Base-by-base conservation (phyloP, 2,888 invertebrate species). In the Prosopocoilus inquinatus region DNA sequence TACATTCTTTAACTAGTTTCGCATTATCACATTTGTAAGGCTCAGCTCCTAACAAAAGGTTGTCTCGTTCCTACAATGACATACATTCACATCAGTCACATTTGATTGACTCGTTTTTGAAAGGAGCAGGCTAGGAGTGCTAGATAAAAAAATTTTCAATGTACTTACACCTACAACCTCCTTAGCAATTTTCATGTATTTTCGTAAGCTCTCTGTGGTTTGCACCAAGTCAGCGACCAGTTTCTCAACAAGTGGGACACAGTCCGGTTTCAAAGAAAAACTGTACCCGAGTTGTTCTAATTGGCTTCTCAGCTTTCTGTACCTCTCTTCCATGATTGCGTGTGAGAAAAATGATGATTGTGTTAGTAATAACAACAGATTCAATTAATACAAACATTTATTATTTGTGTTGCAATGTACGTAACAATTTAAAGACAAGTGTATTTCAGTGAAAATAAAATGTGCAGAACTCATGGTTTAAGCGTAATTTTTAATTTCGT, bases 121-220 rank as follows among this genome's bases (percentile, higher is more conserved):
- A 46, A 38, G 43, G 36, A 13, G 49, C 7, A n/a, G 3, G 39
- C 47, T 46, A 36, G 20, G 20, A 28, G 3, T 28, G 20, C 20
- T 28, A 5, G 20, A 28, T 28, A 28, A 28, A 28, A 28, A 28
- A 50, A 33, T 9, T 36, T 49, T n/a, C 2, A n/a, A n/a, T n/a
- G n/a, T 11, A 52, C 57, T 53, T 52, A 87, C 87, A 80, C 86
- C 83, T 33, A 84, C 75, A 49, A 88, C 84, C 66, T 86, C 83
- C 71, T 87, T 84, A 4, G 90, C 86, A 64, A 90, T 78, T 58
- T 86, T 82, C 81, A 94, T 94, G 61, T 91, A 88, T 77, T 92
- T 89, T 70, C 91, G 88, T 51, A 94, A 80, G 70, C 89, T 92
- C 64, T 90, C 88, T n/a, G 93, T 94, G 7, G 94, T 94, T 73